Evolutionary conservation across 92 coral and sea anemone species (phyloP).

Genomic region (Galaxea fascicularis): DNA sequence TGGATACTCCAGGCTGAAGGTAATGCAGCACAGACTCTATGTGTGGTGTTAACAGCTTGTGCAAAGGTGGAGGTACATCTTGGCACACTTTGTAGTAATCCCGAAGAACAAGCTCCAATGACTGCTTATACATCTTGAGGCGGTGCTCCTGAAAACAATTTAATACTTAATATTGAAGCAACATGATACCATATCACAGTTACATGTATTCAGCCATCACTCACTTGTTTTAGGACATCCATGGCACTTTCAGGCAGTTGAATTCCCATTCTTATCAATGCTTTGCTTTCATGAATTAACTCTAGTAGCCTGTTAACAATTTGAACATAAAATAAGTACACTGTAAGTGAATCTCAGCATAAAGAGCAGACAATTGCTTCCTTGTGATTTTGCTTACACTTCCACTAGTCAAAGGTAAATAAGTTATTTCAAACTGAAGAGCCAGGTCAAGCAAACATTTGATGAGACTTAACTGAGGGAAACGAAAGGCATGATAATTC

Average conservation of each 20-base stretch:
- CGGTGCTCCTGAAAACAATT: conserved; percentile 81
- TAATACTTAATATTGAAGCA: not conserved
- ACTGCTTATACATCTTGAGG: conserved; percentile 93
- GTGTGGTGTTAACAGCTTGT: conserved; percentile 88
- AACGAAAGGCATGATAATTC: too few species aligned
- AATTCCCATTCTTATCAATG: conserved; percentile 87
- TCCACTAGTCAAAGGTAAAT: too few species aligned
- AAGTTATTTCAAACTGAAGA: too few species aligned
- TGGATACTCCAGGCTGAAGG: conserved; percentile 95
- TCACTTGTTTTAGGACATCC: conserved; percentile 91
- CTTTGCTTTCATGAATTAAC: conserved; percentile 92
- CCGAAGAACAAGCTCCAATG: conserved; percentile 87
- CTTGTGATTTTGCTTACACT: too few species aligned
- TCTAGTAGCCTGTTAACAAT: conserved; percentile 76
- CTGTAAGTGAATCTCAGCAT: not conserved
- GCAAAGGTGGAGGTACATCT: conserved; percentile 82
- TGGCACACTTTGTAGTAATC: conserved; percentile 88
- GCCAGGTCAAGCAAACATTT: not conserved
- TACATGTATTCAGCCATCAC: not conserved
- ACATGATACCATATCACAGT: not conserved
- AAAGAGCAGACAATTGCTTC: not conserved
- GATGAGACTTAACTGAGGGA: too few species aligned
- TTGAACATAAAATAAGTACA: not conserved
- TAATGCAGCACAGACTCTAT: conserved; percentile 95
- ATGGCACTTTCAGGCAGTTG: conserved; percentile 86